Percentiles rank a stretch among this genome's conserved stretches.
phyloP scores from a whole-genome alignment of 2,888 invertebrate species.

The Neria commutata region DNA sequence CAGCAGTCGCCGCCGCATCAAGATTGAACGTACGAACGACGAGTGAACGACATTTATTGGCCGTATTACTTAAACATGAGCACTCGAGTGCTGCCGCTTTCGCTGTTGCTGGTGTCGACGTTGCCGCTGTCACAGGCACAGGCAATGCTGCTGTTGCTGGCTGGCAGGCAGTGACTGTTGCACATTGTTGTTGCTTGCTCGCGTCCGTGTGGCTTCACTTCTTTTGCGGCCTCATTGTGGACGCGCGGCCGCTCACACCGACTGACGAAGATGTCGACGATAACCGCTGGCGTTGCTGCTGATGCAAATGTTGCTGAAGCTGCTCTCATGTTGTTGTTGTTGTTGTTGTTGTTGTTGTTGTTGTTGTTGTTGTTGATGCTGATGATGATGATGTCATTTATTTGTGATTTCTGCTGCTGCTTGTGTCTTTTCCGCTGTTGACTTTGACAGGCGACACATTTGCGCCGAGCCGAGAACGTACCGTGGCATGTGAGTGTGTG shows the following conservation, averaged over 20 bases:
- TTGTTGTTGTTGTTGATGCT: neutral
- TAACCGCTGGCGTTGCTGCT: conserved; percentile 29
- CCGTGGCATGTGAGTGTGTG: too few relatives aligned
- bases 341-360: neutral
- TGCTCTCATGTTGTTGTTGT: conserved; percentile 47
- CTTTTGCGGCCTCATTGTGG: conserved; percentile 51
- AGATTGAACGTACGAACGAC: neutral
- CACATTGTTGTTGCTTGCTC: too few relatives aligned
- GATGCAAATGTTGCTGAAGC: conserved; percentile 42
- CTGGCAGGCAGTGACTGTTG: conserved; percentile 35
- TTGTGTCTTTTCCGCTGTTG: conserved; percentile 5
- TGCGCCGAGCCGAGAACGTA: too few relatives aligned
- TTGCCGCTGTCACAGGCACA: neutral
- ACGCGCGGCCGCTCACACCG: conserved; percentile 42
- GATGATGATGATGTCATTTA: conserved; percentile 9
- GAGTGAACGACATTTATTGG: conserved; percentile 3
- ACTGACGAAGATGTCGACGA: neutral
- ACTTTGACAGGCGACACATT: conserved; percentile 3
- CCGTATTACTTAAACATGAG: conserved; percentile 3
- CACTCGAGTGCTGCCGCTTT: neutral
- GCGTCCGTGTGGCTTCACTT: conserved; percentile 18
- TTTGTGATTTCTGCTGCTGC: conserved; percentile 3
- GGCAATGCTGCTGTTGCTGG: neutral
- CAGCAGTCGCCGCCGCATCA: neutral
- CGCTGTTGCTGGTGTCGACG: too few relatives aligned